Evolutionary conservation across 2,888 invertebrate genomes (phyloP).

Genomic region (Himalopsyche japonica): DNA sequence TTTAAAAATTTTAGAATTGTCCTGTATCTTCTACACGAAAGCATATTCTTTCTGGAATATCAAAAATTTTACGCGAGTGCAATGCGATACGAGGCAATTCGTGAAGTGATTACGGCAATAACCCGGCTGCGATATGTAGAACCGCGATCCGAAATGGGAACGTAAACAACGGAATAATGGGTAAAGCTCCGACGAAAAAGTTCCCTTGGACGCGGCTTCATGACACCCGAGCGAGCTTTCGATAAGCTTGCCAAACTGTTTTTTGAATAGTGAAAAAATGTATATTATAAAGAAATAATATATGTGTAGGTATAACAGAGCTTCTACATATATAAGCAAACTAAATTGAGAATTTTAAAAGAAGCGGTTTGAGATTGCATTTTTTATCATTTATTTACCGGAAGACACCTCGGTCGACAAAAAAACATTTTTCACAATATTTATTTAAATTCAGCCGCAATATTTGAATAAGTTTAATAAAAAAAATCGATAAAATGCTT

Average conservation of each 20-base stretch:
- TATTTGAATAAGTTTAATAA: too few relatives aligned
- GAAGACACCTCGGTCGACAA: too few relatives aligned
- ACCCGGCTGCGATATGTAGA: neutral
- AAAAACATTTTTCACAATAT: too few relatives aligned
- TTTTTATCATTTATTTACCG: too few relatives aligned
- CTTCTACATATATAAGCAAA: too few relatives aligned
- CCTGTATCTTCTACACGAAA: neutral
- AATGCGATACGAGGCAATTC: neutral
- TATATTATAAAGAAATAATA: too few relatives aligned
- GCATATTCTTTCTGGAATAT: neutral
- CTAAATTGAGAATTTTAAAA: too few relatives aligned
- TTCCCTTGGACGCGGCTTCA: neutral
- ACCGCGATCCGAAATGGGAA: neutral
- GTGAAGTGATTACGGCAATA: neutral
- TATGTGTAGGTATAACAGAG: too few relatives aligned
- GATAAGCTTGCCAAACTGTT: neutral
- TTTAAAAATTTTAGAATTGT: neutral
- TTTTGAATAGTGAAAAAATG: neutral
- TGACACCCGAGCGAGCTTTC: neutral
- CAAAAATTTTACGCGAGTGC: neutral
- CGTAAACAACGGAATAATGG: neutral
- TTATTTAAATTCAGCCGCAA: too few relatives aligned
- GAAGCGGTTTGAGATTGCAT: too few relatives aligned
- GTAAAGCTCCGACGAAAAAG: neutral
- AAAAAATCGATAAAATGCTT: too few relatives aligned